Base-by-base conservation (phyloP, 2,797 vertebrate species). In the Platyrinchus mystaceus region DNA sequence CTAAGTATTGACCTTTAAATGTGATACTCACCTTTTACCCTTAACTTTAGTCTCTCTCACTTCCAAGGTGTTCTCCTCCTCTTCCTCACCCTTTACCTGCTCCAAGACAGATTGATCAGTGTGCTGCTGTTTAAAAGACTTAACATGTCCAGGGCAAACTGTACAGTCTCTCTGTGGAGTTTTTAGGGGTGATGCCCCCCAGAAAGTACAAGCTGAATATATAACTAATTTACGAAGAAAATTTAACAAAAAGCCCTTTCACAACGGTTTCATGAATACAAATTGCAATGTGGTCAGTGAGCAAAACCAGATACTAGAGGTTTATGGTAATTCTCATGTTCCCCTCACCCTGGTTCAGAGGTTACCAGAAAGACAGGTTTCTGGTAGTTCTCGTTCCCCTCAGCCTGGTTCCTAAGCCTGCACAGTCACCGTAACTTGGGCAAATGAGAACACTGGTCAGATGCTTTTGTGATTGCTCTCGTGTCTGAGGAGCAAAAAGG, bases 11-110 rank as follows among this genome's bases (percentile, higher is more conserved):
- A 30, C 7, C 20, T 83, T 28, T 32, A 47, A 73, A 23, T 11
- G 30, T 24, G 21, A 89, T 34, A 93, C 97, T 98, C 94, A 99
- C 99, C 98, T 99, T 97, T 98, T 98, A 47, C 98, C 99, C 86
- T 98, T 98, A 64, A 98, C 88, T 78, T 98, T 98, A 23, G 98
- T 98, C 96, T 99, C 98, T 84, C 98, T 98, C 36, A 99, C 97
- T 95, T 99, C 98, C 64, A 99, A 97, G 76, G 95, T 96, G 73
- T 98, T 98, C 95, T 99, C 99, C 74, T 99, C 99, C 28, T 99
- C 99, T 87, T 99, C 99, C 88, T 99, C 99, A 44, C 98, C 98
- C 78, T 99, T 99, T 14, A 99, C 98, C 99, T 99, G 81, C 68
- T 87, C 87, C 91, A 94, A 84, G 86, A 71, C 26, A 92, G 15